phyloP scores from a whole-genome alignment of 1,140 invertebrate genomes.

The Amphibalanus amphitrite region DNA sequence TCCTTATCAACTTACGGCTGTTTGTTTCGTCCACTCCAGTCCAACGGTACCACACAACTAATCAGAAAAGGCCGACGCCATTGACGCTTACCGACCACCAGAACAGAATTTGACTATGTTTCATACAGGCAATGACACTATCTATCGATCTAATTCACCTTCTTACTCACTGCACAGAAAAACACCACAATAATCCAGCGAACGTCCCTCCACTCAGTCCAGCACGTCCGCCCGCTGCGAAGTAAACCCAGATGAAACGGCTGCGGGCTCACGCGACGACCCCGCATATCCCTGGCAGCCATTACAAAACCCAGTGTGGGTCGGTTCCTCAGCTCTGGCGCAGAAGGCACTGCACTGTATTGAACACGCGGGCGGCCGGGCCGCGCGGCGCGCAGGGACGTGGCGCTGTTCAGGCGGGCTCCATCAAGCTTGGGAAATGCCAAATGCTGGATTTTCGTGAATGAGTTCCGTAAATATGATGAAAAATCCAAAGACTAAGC shows the following conservation, averaged over 20 bases:
- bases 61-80: not conserved
- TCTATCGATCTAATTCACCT: not conserved
- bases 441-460: no score
- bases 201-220: not conserved
- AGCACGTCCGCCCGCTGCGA: not conserved
- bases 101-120: not conserved
- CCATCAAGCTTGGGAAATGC: not conserved
- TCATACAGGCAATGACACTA: not conserved
- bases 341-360: not conserved
- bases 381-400: no score
- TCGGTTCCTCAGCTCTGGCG: not conserved
- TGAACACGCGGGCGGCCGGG: not conserved
- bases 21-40: not conserved
- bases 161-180: not conserved
- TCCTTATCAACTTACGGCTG: not conserved
- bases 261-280: not conserved
- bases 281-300: not conserved
- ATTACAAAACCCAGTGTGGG: not conserved
- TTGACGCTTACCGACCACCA: not conserved
- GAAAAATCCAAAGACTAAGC: no score
- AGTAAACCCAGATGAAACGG: conserved; percentile 1
- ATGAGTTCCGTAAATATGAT: no score
- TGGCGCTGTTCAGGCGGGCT: no score
- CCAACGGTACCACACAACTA: not conserved
- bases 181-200: not conserved